Evolutionary conservation across 2,888 invertebrate species (phyloP).

Genomic region (Octodonta nipae): DNA sequence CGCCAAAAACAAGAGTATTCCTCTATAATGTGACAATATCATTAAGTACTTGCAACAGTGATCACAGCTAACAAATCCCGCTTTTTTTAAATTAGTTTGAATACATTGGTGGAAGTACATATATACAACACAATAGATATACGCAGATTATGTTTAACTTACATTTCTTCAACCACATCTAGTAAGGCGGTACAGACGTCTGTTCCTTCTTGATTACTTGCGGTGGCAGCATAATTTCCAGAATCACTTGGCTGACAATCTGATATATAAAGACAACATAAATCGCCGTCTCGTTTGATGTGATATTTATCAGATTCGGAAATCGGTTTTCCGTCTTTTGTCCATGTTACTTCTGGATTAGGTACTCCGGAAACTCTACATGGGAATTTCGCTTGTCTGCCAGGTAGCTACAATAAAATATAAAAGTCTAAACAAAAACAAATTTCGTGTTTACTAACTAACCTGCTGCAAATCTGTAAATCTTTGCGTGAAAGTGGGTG

Average conservation of each 20-base stretch:
- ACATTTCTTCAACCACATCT: slow-evolving; percentile 74
- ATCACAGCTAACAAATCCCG: too few relatives aligned
- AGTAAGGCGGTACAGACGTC: slow-evolving; percentile 60
- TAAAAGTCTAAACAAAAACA: too few relatives aligned
- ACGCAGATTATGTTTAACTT: slow-evolving; percentile 30
- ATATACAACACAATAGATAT: not conserved
- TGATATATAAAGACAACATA: slow-evolving; percentile 59
- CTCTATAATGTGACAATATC: too few relatives aligned
- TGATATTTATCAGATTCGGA: slow-evolving; percentile 57
- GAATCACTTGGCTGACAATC: slow-evolving; percentile 54
- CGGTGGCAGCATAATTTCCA: slow-evolving; percentile 64
- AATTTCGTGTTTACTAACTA: too few relatives aligned
- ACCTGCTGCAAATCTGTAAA: slow-evolving; percentile 56
- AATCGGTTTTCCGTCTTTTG: slow-evolving; percentile 65
- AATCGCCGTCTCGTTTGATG: slow-evolving; percentile 65
- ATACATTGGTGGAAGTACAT: too few relatives aligned
- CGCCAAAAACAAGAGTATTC: too few relatives aligned
- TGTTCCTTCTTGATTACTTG: slow-evolving; percentile 67
- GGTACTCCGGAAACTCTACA: slow-evolving; percentile 72
- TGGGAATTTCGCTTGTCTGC: slow-evolving; percentile 69
- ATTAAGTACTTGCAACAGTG: not conserved
- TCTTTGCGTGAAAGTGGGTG: slow-evolving; percentile 66
- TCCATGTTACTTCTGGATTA: slow-evolving; percentile 76
- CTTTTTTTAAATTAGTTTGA: too few relatives aligned
- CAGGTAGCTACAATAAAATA: slow-evolving; percentile 52